A percentile compares a stretch with the other conserved stretches of the same genome.
Conservation (phyloP, 64 coral and sea anemone genomes). For the Acropora tenuis region DNA sequence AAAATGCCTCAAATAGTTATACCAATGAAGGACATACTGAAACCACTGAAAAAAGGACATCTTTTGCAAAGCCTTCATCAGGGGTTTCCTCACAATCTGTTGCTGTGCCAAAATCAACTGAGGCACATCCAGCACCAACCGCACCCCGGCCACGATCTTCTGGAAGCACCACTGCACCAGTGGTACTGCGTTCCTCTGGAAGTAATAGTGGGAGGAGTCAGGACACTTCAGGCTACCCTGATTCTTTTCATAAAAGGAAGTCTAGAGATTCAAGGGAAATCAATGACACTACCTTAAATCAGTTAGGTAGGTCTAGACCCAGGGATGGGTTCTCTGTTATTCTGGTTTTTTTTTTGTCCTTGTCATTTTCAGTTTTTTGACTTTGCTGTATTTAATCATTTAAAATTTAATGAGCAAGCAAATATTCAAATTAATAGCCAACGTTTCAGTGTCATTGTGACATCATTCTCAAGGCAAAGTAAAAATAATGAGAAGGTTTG, state of each 20-base stretch:
- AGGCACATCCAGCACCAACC: constrained; percentile 39
- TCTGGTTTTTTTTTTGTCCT: not conserved
- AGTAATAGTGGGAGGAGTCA: constrained; percentile 36
- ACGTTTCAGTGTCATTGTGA: too few species aligned
- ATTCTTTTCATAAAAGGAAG: constrained; percentile 63
- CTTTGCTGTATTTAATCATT: too few species aligned
- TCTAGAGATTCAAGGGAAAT: constrained; percentile 64
- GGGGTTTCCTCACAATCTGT: constrained; percentile 8
- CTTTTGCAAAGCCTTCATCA: not conserved
- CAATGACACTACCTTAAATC: constrained; percentile 7
- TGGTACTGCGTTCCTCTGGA: constrained; percentile 44
- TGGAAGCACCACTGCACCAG: constrained; percentile 35
- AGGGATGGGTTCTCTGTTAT: too few species aligned
- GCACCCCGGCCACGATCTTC: constrained; percentile 53
- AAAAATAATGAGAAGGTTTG: too few species aligned
- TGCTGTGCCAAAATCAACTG: constrained; percentile 39
- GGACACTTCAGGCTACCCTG: constrained; percentile 74
- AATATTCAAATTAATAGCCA: too few species aligned
- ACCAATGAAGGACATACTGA: not conserved
- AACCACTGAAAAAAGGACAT: constrained; percentile 5
- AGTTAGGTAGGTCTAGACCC: constrained; percentile 7
- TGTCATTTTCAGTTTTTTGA: not conserved
- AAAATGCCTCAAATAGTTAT: not conserved
- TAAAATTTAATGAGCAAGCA: too few species aligned
- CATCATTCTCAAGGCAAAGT: too few species aligned